Conservation (phyloP, 1,140 invertebrate species). For the Listronotus bonariensis region DNA sequence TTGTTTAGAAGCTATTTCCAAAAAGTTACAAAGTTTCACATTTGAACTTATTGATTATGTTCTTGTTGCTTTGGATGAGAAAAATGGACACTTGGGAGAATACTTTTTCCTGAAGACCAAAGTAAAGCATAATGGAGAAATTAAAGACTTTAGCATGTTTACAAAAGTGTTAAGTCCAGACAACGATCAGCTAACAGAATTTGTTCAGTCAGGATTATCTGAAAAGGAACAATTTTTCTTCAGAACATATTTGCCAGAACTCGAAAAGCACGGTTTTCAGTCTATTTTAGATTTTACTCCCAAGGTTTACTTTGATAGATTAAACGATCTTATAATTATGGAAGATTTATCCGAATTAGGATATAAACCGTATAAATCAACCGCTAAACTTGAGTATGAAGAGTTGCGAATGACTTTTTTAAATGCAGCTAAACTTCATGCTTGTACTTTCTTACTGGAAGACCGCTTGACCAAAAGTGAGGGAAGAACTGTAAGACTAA, state of each 20-base stretch:
- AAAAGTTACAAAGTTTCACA: background rate
- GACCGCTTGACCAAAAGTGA: no score
- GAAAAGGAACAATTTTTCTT: conserved; percentile 1
- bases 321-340: conserved; percentile 1
- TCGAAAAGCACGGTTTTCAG: background rate
- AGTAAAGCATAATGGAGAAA: background rate
- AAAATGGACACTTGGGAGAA: background rate
- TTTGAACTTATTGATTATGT: background rate
- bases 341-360: background rate
- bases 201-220: background rate
- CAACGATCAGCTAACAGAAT: background rate
- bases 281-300: background rate
- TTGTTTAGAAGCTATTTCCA: background rate
- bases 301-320: background rate
- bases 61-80: background rate
- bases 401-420: no score
- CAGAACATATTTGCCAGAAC: background rate
- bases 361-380: background rate
- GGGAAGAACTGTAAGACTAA: no score
- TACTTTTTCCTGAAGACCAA: background rate
- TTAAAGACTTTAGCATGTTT: background rate
- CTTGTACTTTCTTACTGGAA: no score
- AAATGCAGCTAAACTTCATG: no score
- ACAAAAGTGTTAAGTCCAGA: background rate
- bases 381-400: no score